These are phyloP conservation scores for Caenorhabditis sp. DNA, from an alignment of 2,888 invertebrate genomes.

Conservation along the genomic window DNA sequence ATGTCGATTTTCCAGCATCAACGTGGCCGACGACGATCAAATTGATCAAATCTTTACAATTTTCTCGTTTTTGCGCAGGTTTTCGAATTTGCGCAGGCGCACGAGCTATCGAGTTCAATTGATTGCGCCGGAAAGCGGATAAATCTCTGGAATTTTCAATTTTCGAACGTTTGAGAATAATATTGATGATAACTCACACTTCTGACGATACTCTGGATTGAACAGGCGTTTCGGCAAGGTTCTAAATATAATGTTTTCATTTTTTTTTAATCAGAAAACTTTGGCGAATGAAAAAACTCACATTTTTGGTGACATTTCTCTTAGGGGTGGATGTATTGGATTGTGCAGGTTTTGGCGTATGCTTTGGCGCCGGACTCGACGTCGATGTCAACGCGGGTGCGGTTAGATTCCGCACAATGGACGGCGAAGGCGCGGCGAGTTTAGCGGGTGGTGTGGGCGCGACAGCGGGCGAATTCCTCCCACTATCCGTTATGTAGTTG, in stretches of 20 bases:
- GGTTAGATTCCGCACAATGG: constrained; percentile 25
- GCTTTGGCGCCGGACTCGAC: constrained; percentile 7
- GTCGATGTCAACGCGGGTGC: constrained; percentile 20
- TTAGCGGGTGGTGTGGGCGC: background rate
- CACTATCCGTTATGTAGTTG: constrained; percentile 30
- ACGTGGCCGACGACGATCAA: constrained; percentile 81
- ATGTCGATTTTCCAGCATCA: constrained; percentile 93
- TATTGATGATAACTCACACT: background rate
- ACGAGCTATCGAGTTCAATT: constrained; percentile 46
- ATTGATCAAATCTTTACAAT: constrained; percentile 60
- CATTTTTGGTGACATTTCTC: background rate
- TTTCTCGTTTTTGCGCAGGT: constrained; percentile 29
- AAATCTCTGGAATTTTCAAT: constrained; percentile 15
- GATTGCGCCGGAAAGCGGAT: constrained; percentile 39
- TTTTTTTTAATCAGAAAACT: background rate
- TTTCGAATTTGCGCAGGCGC: constrained; percentile 40
- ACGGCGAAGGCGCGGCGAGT: constrained; percentile 7
- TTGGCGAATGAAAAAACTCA: background rate
- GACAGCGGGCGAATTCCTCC: constrained; percentile 22
- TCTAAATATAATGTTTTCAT: background rate
- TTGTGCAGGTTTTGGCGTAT: constrained; percentile 17
- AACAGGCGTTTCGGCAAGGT: background rate
- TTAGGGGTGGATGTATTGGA: constrained; percentile 19
- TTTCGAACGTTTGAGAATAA: background rate
- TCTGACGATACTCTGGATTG: background rate